Evolutionary conservation across 2,888 invertebrate genomes (phyloP).

Genomic region (Mesorhabditis sp.): DNA sequence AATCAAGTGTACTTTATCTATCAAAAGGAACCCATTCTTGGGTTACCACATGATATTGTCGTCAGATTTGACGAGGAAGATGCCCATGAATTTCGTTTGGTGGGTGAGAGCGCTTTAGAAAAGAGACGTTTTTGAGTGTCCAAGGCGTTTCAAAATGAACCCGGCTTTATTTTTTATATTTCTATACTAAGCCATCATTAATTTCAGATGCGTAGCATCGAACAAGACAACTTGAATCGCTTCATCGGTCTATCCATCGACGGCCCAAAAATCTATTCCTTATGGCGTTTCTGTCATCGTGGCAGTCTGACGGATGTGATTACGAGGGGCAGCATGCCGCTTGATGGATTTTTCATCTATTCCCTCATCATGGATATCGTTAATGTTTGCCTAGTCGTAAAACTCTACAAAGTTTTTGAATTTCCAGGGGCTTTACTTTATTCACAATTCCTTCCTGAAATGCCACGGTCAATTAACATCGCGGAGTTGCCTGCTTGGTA

Average conservation of each 20-base stretch:
- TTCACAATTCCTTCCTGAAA: constrained; percentile 27
- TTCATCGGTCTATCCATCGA: constrained; percentile 37
- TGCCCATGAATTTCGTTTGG: background rate
- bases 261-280: constrained; percentile 27
- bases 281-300: constrained; percentile 36
- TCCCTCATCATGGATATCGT: constrained; percentile 35
- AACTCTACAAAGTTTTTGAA: background rate
- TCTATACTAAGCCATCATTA: background rate
- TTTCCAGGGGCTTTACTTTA: constrained; percentile 33
- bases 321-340: constrained; percentile 27
- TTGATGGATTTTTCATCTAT: constrained; percentile 39
- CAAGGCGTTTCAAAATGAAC: background rate
- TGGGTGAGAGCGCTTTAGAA: background rate
- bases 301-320: constrained; percentile 25
- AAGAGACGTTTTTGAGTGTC: background rate
- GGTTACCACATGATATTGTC: background rate
- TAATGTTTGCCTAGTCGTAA: constrained; percentile 19
- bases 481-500: constrained; percentile 30
- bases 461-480: constrained; percentile 32
- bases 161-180: background rate
- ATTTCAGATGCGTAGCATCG: constrained; percentile 27
- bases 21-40: background rate
- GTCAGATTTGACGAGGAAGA: background rate
- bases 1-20: background rate
- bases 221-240: constrained; percentile 41